Conservation (phyloP, 2,113 vertebrate genomes). For the Rhinichthys klamathensis region DNA sequence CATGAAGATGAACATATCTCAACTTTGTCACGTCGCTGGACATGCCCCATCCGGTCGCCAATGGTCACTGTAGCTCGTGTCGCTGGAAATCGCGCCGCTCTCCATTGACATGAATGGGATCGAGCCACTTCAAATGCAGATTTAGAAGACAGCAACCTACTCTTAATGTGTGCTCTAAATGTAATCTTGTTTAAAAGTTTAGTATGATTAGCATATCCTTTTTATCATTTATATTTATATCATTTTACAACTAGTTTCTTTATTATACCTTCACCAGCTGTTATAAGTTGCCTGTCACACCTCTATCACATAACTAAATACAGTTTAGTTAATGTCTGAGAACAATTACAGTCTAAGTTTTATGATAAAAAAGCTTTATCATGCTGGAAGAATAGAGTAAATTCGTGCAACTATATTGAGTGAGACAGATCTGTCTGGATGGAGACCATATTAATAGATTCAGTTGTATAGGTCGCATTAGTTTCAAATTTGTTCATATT, state of each 20-base stretch:
- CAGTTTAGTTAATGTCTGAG: not conserved
- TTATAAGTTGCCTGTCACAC: not conserved
- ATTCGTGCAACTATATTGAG: not conserved
- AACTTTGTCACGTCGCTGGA: too few relatives aligned
- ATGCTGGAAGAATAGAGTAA: not conserved
- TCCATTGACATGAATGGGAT: too few relatives aligned
- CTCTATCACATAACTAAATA: conserved; percentile 1
- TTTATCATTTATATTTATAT: not conserved
- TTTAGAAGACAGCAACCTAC: too few relatives aligned
- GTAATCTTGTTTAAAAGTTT: not conserved
- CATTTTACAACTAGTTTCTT: not conserved
- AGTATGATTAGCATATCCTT: not conserved
- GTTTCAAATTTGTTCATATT: conserved; percentile 66
- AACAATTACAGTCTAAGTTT: not conserved
- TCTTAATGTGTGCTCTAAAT: not conserved
- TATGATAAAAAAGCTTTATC: conserved; percentile 9
- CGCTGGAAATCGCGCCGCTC: too few relatives aligned
- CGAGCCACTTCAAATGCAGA: too few relatives aligned
- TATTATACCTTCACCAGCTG: conserved; percentile 1
- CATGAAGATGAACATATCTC: too few relatives aligned
- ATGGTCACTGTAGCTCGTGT: too few relatives aligned
- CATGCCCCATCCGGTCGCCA: too few relatives aligned
- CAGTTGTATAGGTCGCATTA: not conserved
- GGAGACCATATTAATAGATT: not conserved
- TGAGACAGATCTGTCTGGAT: not conserved